Evolutionary conservation across 2,888 invertebrate species (phyloP), one percentile per base, ranked within the genome.

Genomic region (Chrysodeixis includens): DNA sequence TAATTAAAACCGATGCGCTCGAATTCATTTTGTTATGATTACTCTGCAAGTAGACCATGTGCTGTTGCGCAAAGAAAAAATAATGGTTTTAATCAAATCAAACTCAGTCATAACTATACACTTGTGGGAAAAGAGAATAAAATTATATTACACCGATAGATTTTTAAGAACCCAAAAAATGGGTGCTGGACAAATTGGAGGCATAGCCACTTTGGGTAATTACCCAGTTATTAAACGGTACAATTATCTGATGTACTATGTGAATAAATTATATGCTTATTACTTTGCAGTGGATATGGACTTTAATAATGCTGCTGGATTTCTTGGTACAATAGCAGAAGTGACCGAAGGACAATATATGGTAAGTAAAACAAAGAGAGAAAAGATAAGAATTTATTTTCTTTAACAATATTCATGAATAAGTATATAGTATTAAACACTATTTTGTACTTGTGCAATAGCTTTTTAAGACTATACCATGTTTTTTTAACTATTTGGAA

Each of bases 211-310:
- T 6, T 70, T 90, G 66, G 68, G 90, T 89, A 86, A 86, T 67
- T 66, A 57, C 7, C 44, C 10, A 30, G 12, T 8, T 59, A 54
- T 53, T 49, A 10, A 20, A 7, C 9, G 10, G 9, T 18, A 18
- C 18, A 7, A 46, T 44, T 0, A 44, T 16, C 8, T 16, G 4
- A 46, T 1, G 18, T 49, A 10, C 9, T 10, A 49, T 18, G 18
- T 10, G 4, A 18, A 4, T 9, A 49, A 10, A 18, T 46, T 9
- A 10, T 9, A 10, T 10, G 10, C 18, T 46, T 9, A 40, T 65
- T 20, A 58, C 69, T 64, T 89, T 86, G 12, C 86, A 93, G 93
- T 93, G 83, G 92, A 93, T 67, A 90, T 93, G 66, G 93, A 93
- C 78, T 93, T 92, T 71, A 70, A 88, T 35, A 93, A 93, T 84